Conservation (phyloP, 2,113 vertebrate genomes). For the Microtus richardsoni region DNA sequence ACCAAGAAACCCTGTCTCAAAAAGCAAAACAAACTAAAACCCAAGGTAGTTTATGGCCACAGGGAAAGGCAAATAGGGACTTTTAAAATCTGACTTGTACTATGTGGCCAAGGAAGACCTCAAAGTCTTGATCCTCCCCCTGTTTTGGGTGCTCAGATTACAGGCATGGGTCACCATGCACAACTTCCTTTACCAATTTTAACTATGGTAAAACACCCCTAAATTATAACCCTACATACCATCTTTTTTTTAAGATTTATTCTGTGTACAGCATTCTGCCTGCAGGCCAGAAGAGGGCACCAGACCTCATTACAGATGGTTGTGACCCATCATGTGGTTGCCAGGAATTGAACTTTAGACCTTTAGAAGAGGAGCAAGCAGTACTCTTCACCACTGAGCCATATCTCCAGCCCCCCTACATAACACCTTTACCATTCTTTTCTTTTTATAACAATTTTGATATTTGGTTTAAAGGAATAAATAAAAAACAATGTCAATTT, state of each 20-base stretch:
- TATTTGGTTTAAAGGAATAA: conserved; percentile 38
- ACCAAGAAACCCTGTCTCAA: neutral
- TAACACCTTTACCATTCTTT: neutral
- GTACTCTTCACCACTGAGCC: too few relatives aligned
- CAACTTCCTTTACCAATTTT: neutral
- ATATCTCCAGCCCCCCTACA: too few relatives aligned
- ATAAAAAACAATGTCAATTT: conserved; percentile 12
- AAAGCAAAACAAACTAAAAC: neutral
- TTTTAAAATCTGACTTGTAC: neutral
- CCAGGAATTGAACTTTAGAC: too few relatives aligned
- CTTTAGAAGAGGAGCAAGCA: too few relatives aligned
- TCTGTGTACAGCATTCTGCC: too few relatives aligned
- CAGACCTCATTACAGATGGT: too few relatives aligned
- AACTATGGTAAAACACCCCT: neutral
- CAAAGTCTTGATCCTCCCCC: neutral
- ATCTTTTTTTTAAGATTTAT: neutral
- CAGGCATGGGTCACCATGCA: neutral
- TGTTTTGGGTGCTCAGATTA: too few relatives aligned
- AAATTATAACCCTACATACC: neutral
- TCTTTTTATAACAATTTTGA: too few relatives aligned
- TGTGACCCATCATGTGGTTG: too few relatives aligned
- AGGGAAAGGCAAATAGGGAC: neutral
- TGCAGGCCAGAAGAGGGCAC: too few relatives aligned
- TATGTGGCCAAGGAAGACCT: too few relatives aligned
- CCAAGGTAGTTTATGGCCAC: neutral